Base-by-base conservation (phyloP, 1,140 invertebrate genomes). In the Charaxes varanes region DNA sequence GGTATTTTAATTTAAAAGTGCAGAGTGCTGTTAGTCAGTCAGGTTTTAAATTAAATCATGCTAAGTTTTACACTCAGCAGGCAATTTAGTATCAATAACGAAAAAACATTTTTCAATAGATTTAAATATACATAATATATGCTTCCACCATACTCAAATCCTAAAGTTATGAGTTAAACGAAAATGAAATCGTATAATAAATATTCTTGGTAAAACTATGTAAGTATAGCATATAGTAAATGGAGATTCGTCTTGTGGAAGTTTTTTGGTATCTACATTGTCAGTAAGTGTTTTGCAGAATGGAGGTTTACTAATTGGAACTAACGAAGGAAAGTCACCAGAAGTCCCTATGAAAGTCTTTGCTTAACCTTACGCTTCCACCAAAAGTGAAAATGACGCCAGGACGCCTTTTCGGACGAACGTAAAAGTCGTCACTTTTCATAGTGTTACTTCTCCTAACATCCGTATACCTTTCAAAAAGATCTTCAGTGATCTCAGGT, bases 11-110 rank as follows among this genome's bases (percentile, higher is more conserved):
- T 31, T 31, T 7, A 53, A 54, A 55, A 53, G 72, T 78, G 76
- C 73, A 49, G 42, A 74, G 76, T 82, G 74, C 69, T 79, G 73
- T 82, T 82, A 82, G 74, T 79, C 73, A 71, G 74, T 72, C 35
- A 47, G 53, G 47, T 51, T 53, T 49, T 42, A 53, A 47, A 64
- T 58, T 43, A 63, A 55, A 66, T 58, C 74, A 76, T 81, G 73
- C 77, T 56, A 65, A 67, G 62, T 71, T 53, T 58, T 42, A 69
- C 61, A 76, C 71, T 69, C 66, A 57, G 46, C 62, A 66, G 62
- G 60, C 58, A 59, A 41, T 48, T 64, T 56, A 58, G 64, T 73
- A 71, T 70, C 57, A 71, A 68, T 53, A 72, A 76, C 72, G 71
- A 78, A 76, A 64, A 73, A 71, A 77, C 76, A 62, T 68, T 59